Evolutionary conservation across 2,113 vertebrate species (phyloP).

Genomic region (Melanerpes formicivorus): DNA sequence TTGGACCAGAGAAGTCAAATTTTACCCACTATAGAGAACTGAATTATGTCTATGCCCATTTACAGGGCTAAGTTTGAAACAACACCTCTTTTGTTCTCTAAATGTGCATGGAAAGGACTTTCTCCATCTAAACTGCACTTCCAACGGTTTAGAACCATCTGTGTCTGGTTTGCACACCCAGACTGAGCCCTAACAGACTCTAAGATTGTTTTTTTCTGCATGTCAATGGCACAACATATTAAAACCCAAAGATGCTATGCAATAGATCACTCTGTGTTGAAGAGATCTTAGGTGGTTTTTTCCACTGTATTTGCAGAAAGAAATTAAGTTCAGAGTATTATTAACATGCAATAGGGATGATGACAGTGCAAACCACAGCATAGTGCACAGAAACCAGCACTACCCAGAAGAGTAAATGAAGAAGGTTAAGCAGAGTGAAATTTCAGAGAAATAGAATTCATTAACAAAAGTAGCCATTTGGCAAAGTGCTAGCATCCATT

Average conservation of each 20-base stretch:
- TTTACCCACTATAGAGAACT: background rate
- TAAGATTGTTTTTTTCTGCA: background rate
- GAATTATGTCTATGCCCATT: background rate
- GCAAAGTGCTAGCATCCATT: background rate
- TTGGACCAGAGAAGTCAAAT: background rate
- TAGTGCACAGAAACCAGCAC: background rate
- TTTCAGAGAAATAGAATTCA: background rate
- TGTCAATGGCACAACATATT: background rate
- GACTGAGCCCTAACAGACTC: background rate
- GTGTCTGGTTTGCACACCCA: background rate
- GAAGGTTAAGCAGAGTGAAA: background rate
- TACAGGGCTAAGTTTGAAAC: constrained; percentile 11
- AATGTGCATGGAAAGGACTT: background rate
- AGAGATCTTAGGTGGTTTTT: background rate
- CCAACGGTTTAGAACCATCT: background rate
- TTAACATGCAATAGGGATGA: background rate
- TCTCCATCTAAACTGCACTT: background rate
- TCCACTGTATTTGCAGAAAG: background rate
- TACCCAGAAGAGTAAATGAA: background rate
- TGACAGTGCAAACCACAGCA: background rate
- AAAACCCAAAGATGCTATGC: background rate
- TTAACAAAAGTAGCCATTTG: background rate
- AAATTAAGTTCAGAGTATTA: background rate
- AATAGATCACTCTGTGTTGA: background rate
- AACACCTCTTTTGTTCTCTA: background rate